Evolutionary conservation across 2,113 vertebrate species (phyloP).

Genomic region (Brachyhypopomus occidentalis): DNA sequence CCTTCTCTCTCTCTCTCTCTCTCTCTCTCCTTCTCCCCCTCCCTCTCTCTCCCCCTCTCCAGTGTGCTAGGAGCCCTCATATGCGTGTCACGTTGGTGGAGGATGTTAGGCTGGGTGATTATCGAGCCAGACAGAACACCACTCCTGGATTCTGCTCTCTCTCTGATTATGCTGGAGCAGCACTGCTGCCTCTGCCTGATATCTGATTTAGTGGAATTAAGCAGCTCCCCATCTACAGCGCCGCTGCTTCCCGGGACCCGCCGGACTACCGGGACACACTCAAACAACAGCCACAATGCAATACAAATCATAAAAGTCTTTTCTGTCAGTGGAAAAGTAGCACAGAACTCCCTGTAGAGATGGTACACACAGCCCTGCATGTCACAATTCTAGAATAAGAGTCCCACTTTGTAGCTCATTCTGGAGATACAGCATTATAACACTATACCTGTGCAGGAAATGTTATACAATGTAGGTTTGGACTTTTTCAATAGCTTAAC

Average conservation of each 20-base stretch:
- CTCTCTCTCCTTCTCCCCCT: too few relatives aligned
- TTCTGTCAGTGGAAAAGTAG: not conserved
- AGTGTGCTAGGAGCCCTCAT: not conserved
- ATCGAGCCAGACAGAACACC: constrained; percentile 38
- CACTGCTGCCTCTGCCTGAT: constrained; percentile 27
- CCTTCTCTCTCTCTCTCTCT: not conserved
- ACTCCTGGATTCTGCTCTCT: constrained; percentile 31
- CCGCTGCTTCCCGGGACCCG: not conserved
- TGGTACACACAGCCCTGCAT: too few relatives aligned
- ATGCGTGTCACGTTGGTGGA: constrained; percentile 8
- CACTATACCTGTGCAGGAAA: too few relatives aligned
- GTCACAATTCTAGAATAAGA: too few relatives aligned
- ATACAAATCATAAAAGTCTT: not conserved
- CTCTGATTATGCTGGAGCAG: constrained; percentile 44
- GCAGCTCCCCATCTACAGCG: not conserved
- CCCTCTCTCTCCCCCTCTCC: not conserved
- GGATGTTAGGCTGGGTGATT: constrained; percentile 26
- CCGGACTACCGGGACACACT: too few relatives aligned
- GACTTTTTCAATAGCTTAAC: too few relatives aligned
- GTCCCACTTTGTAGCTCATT: too few relatives aligned
- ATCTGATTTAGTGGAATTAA: constrained; percentile 41
- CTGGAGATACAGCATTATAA: too few relatives aligned
- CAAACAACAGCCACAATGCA: not conserved
- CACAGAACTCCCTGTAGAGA: too few relatives aligned
- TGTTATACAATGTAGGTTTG: too few relatives aligned